Evolutionary conservation across 35 echinoderm and acorn worm genomes (phyloP).

Genomic region (Heliocidaris tuberculata): DNA sequence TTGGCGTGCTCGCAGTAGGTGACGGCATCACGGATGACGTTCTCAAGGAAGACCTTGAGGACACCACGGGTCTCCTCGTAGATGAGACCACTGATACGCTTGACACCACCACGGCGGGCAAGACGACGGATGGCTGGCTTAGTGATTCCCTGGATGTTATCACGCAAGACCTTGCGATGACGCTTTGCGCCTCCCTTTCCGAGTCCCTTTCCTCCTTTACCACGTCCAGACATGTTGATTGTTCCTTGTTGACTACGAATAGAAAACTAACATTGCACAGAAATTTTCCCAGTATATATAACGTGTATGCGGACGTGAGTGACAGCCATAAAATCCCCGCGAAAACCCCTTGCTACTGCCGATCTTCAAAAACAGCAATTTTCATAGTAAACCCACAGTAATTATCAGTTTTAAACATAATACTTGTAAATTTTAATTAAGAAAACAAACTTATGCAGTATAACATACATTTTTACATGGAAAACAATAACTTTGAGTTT

Average conservation of each 20-base stretch:
- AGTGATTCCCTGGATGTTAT: constrained; percentile 99
- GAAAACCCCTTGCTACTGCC: not conserved
- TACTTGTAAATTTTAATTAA: not conserved
- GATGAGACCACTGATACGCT: constrained; percentile 97
- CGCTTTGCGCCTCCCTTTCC: constrained; percentile 99
- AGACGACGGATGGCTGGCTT: constrained; percentile 97
- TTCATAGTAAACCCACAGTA: not conserved
- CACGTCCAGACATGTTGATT: constrained; percentile 81
- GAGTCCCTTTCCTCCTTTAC: constrained; percentile 98
- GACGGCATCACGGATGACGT: constrained; percentile 79
- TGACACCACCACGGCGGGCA: constrained; percentile 95
- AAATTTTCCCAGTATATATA: not conserved
- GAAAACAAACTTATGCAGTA: not conserved
- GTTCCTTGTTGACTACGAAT: not conserved
- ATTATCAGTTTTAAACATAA: not conserved
- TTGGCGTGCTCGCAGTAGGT: constrained; percentile 73
- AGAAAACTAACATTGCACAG: not conserved
- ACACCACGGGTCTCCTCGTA: constrained; percentile 80
- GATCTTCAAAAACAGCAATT: not conserved
- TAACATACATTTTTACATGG: not conserved
- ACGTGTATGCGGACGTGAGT: constrained; percentile 24
- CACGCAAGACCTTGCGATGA: constrained; percentile 95
- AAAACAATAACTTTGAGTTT: not conserved
- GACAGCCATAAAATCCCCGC: not conserved
- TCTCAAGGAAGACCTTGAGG: constrained; percentile 72